Percentiles rank a stretch among this genome's conserved stretches.
These are phyloP conservation scores for Pseudomyrmex dendroicus DNA, from an alignment of 1,140 invertebrate species.

Conservation along the genomic window DNA sequence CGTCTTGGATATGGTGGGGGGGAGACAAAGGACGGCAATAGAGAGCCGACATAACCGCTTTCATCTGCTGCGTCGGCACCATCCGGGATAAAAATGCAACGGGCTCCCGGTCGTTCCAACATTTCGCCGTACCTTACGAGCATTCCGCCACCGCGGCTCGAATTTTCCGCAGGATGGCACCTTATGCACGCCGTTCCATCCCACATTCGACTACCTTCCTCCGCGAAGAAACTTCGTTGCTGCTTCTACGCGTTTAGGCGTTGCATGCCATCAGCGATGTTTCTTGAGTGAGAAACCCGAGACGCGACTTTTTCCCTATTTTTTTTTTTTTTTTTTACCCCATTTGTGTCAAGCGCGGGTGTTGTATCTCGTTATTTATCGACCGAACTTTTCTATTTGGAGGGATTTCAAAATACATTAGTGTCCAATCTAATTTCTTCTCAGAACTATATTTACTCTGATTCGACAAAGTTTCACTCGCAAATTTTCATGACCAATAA, in stretches of 20 bases:
- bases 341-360: too few relatives aligned
- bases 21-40: conserved; percentile 77
- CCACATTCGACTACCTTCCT: conserved; percentile 33
- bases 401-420: too few relatives aligned
- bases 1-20: conserved; percentile 41
- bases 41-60: conserved; percentile 75
- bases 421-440: too few relatives aligned
- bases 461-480: background rate
- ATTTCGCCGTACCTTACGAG: conserved; percentile 73
- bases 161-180: conserved; percentile 62
- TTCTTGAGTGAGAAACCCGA: too few relatives aligned
- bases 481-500: conserved; percentile 8
- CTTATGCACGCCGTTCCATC: conserved; percentile 59
- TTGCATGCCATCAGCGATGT: conserved; percentile 12
- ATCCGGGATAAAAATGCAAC: conserved; percentile 75
- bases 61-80: conserved; percentile 78
- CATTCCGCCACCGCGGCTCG: conserved; percentile 61
- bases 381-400: too few relatives aligned
- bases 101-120: conserved; percentile 70
- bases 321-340: too few relatives aligned
- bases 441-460: background rate
- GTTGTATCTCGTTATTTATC: too few relatives aligned
- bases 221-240: conserved; percentile 9
- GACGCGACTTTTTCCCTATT: too few relatives aligned
- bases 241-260: conserved; percentile 55